Evolutionary conservation across 2,888 invertebrate genomes (phyloP).

Genomic region (Malacosoma neustria): DNA sequence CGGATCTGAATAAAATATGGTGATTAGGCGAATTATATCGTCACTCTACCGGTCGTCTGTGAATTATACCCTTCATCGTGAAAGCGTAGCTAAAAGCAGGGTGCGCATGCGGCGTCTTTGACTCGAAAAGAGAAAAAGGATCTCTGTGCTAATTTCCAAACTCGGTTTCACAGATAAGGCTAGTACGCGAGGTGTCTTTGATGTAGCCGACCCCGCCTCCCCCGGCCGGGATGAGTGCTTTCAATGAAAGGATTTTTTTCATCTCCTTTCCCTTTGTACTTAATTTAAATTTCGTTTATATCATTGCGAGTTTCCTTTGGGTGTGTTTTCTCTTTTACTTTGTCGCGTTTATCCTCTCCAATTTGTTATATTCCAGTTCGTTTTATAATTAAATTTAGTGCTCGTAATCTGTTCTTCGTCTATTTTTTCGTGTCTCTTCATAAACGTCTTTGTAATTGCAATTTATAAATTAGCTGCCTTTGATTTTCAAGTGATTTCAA

Average conservation of each 20-base stretch:
- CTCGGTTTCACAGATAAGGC: constrained; percentile 70
- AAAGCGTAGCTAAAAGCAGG: constrained; percentile 16
- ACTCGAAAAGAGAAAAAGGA: constrained; percentile 37
- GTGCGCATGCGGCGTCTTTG: constrained; percentile 61
- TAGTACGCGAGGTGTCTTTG: constrained; percentile 66
- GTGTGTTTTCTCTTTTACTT: constrained; percentile 74
- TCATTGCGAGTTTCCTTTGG: constrained; percentile 72
- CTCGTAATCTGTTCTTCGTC: constrained; percentile 64
- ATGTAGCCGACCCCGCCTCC: constrained; percentile 69
- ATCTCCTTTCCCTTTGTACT: constrained; percentile 74
- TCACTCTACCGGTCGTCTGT: not conserved
- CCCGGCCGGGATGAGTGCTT: constrained; percentile 64
- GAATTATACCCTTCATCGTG: not conserved
- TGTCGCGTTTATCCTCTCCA: constrained; percentile 74
- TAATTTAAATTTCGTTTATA: constrained; percentile 76
- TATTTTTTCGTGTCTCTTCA: constrained; percentile 33
- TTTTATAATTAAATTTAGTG: constrained; percentile 73
- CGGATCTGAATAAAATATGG: not conserved
- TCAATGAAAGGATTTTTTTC: constrained; percentile 75
- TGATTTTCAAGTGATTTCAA: constrained; percentile 49
- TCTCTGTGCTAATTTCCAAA: constrained; percentile 69
- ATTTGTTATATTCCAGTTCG: constrained; percentile 71
- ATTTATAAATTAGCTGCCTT: constrained; percentile 67
- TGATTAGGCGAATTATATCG: not conserved
- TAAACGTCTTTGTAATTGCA: constrained; percentile 53